These are phyloP conservation scores for Steatocranus sp. DNA, from an alignment of 2,797 vertebrate genomes.

Conservation along the genomic window DNA sequence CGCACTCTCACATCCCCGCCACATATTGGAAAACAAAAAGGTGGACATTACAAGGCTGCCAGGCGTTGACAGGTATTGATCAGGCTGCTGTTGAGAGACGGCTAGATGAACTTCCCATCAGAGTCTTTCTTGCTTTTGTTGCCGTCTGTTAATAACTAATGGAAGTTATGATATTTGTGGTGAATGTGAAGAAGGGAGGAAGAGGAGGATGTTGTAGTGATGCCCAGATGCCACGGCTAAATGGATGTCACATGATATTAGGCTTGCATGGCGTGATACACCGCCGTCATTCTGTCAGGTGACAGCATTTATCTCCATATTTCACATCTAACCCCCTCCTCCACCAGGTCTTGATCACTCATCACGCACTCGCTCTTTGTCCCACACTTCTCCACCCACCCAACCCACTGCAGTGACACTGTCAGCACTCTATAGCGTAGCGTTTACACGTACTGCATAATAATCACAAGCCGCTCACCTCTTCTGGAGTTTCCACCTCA, in stretches of 20 bases:
- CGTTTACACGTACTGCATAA: constrained; percentile 20
- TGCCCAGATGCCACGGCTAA: constrained; percentile 14
- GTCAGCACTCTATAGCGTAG: not conserved
- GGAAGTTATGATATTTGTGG: not conserved
- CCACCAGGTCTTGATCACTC: not conserved
- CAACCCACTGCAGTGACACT: not conserved
- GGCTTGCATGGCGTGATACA: not conserved
- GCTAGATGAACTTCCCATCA: constrained; percentile 6
- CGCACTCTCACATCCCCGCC: not conserved
- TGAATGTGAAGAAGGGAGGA: not conserved
- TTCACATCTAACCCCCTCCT: constrained; percentile 4
- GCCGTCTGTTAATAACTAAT: constrained; percentile 10
- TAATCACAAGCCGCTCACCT: constrained; percentile 26
- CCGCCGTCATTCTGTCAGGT: constrained; percentile 15
- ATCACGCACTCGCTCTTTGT: not conserved
- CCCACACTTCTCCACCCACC: not conserved
- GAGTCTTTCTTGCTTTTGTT: not conserved
- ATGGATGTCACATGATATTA: constrained; percentile 31
- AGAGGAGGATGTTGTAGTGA: not conserved
- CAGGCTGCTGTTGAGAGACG: not conserved
- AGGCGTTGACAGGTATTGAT: constrained; percentile 46
- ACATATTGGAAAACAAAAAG: constrained; percentile 26
- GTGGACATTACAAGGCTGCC: constrained; percentile 26
- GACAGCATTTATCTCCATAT: constrained; percentile 38
- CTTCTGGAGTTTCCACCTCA: not conserved